These are phyloP conservation scores for Flexamia atlantica DNA, from an alignment of 2,888 invertebrate species.

Conservation along the genomic window DNA sequence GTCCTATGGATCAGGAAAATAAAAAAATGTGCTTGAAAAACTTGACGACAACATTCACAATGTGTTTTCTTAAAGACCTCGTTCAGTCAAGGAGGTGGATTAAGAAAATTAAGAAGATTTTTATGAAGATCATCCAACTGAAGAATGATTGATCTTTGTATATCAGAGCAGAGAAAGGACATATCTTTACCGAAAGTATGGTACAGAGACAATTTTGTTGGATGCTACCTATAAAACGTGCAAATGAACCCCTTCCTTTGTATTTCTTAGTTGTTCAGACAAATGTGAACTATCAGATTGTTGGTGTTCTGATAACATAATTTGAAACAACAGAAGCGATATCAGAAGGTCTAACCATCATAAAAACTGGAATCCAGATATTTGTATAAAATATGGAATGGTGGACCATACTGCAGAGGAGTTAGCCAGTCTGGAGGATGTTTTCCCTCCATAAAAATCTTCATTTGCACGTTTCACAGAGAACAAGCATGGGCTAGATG, in stretches of 20 bases:
- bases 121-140: not conserved
- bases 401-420: constrained; percentile 35
- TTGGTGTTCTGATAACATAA: constrained; percentile 47
- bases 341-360: constrained; percentile 14
- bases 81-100: no score
- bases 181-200: constrained; percentile 36
- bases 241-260: constrained; percentile 28
- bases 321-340: constrained; percentile 40
- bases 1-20: constrained; percentile 47
- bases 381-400: constrained; percentile 36
- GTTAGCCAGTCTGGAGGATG: constrained; percentile 13
- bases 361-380: constrained; percentile 39
- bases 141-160: constrained; percentile 30
- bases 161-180: constrained; percentile 27
- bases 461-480: constrained; percentile 35
- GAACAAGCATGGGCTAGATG: constrained; percentile 46
- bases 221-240: constrained; percentile 38
- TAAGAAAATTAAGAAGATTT: no score
- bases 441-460: constrained; percentile 37
- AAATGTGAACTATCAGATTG: constrained; percentile 37
- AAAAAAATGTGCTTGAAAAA: no score
- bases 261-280: constrained; percentile 33
- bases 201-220: not conserved
- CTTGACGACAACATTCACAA: no score
- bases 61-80: no score